Conservation (phyloP, 2,797 vertebrate genomes). For the Gymnocypris eckloni region DNA sequence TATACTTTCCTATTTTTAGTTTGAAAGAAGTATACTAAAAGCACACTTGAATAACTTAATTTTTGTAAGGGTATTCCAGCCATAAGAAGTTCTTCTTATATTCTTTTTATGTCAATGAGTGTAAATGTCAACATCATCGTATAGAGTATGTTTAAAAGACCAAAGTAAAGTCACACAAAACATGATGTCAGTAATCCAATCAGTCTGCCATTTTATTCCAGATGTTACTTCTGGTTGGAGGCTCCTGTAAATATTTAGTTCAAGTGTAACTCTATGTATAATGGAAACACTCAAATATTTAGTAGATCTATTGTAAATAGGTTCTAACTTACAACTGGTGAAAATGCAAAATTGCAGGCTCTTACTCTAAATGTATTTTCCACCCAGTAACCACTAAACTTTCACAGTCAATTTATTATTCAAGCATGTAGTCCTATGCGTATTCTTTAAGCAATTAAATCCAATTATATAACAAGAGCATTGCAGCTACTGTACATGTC, state of each 20-base stretch:
- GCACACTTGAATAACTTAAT: too few relatives aligned
- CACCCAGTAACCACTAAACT: neutral
- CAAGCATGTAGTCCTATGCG: neutral
- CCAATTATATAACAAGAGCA: neutral
- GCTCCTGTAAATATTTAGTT: conserved; percentile 14
- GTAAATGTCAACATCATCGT: neutral
- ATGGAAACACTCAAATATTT: neutral
- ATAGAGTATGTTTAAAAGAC: neutral
- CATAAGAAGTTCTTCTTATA: neutral
- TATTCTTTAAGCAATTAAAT: neutral
- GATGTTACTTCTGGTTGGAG: neutral
- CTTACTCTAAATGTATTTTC: neutral
- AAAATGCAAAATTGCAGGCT: neutral
- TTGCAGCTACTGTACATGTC: conserved; percentile 13
- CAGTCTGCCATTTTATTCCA: conserved; percentile 8
- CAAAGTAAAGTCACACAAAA: neutral
- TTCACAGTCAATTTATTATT: neutral
- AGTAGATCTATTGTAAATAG: neutral
- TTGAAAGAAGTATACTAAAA: too few relatives aligned
- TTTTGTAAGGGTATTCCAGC: neutral
- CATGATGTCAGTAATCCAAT: neutral
- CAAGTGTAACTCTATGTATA: neutral
- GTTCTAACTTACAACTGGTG: neutral
- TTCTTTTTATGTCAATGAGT: neutral
- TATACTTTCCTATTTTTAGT: too few relatives aligned